Conservation (phyloP, 2,888 invertebrate species). For the Drosophila quinaria region DNA sequence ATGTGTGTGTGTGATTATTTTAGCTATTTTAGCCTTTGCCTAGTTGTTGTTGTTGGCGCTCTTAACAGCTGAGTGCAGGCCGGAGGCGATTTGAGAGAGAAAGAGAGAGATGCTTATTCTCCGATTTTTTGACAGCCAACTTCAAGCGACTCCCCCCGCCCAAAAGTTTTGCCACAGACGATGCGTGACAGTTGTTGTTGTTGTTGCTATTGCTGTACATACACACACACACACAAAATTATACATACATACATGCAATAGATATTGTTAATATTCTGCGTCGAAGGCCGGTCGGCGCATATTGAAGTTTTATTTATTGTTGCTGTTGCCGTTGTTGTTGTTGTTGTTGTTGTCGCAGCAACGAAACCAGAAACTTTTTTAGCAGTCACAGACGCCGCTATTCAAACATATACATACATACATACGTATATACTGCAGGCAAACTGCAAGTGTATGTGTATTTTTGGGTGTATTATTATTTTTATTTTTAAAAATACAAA, state of each 20-base stretch:
- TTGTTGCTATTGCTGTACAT: slow-evolving; percentile 31
- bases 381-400: slow-evolving; percentile 50
- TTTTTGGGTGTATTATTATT: slow-evolving; percentile 32
- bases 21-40: slow-evolving; percentile 51
- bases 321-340: slow-evolving; percentile 33
- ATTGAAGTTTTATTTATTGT: slow-evolving; percentile 64
- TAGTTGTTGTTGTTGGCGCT: slow-evolving; percentile 26
- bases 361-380: slow-evolving; percentile 70
- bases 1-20: slow-evolving; percentile 29
- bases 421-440: slow-evolving; percentile 29
- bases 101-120: slow-evolving; percentile 38
- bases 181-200: slow-evolving; percentile 40
- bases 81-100: slow-evolving; percentile 23
- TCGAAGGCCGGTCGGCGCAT: slow-evolving; percentile 68
- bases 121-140: slow-evolving; percentile 30
- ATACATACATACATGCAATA: slow-evolving; percentile 5
- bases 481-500: slow-evolving; percentile 53
- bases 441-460: slow-evolving; percentile 30
- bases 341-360: slow-evolving; percentile 43
- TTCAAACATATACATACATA: slow-evolving; percentile 32
- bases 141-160: slow-evolving; percentile 22
- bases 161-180: slow-evolving; percentile 9
- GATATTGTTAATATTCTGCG: slow-evolving; percentile 67
- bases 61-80: slow-evolving; percentile 45
- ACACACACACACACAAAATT: slow-evolving; percentile 21